Conservation (phyloP, 30 jellyfish, hydroid and myxozoan genomes). For the Aurelia sp. region DNA sequence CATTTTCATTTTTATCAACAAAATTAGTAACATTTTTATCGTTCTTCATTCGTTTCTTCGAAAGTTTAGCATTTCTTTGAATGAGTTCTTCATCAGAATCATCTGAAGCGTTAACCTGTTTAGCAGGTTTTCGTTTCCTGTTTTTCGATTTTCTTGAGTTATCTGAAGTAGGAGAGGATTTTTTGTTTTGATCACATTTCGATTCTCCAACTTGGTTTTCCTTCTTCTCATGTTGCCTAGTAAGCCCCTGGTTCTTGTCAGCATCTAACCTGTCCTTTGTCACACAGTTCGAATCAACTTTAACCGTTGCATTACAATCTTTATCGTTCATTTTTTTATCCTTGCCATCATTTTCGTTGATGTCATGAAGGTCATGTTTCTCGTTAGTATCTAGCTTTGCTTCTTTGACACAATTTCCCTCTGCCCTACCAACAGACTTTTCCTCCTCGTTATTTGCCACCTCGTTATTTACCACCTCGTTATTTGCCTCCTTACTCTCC, state of each 20-base stretch:
- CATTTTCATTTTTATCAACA: not conserved
- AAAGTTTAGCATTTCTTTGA: not conserved
- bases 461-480: not conserved
- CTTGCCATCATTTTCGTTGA: too few relatives aligned
- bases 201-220: not conserved
- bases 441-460: not conserved
- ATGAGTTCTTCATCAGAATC: constrained; percentile 53
- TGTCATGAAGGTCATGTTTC: too few relatives aligned
- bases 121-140: constrained; percentile 45
- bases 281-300: too few relatives aligned
- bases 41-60: constrained; percentile 4
- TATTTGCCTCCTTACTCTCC: not conserved
- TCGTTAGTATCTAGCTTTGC: too few relatives aligned
- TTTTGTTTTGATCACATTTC: constrained; percentile 3
- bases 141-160: constrained; percentile 35
- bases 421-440: too few relatives aligned
- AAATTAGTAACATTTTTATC: not conserved
- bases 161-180: constrained; percentile 48
- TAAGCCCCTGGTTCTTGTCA: too few relatives aligned
- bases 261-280: too few relatives aligned
- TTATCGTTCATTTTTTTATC: too few relatives aligned
- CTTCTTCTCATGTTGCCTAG: not conserved
- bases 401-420: too few relatives aligned
- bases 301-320: too few relatives aligned
- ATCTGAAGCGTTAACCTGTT: constrained; percentile 18